Base-by-base conservation (phyloP, 1,140 invertebrate species). In the Armadillidium nasatum region DNA sequence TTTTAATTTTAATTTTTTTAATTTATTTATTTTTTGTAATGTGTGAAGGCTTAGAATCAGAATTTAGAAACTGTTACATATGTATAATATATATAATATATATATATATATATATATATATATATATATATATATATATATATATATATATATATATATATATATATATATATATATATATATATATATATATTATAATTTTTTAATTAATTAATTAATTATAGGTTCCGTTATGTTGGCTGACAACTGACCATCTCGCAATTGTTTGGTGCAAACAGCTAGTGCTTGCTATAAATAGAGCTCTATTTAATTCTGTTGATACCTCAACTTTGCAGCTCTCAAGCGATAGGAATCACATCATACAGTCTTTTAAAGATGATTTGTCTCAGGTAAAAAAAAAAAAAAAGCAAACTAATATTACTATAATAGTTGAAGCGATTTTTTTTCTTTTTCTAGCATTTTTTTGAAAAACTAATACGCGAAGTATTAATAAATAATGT, bases 241-340 rank as follows among this genome's bases (percentile, higher is more conserved):
- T 91, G 33, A 92, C 94, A 9, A 91, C 92, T 11, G 94, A 97
- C 85, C 95, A 98, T 86, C 86, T 94, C 7, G 90, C 90, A 72
- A 92, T 93, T 82, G 87, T 93, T 19, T 97, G 95, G 95, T 98
- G 95, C 83, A 93, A 95, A 82, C 93, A 97, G 84, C 86, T 96
- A 23, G 89, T 97, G 10, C 83, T 95, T 82, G 88, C 89, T 0
- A 88, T 95, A 66, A 90, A 91, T 43, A 86, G 92, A 82, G 90
- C 91, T 70, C 85, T 97, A 4, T 97, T 96, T 86, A 92, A 94
- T 50, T 50, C 46, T 10, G 46, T 50, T 50, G 46, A 50, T 50
- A 50, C 46, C 9, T 50, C 46, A 50, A 50, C 46, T 50, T 50
- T 50, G 15, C 46, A 50, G 46, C 9, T 50, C 9, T 50, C 46